phyloP scores from a whole-genome alignment of 2,888 invertebrate genomes.

The Sinopyrophorus schimmeli region DNA sequence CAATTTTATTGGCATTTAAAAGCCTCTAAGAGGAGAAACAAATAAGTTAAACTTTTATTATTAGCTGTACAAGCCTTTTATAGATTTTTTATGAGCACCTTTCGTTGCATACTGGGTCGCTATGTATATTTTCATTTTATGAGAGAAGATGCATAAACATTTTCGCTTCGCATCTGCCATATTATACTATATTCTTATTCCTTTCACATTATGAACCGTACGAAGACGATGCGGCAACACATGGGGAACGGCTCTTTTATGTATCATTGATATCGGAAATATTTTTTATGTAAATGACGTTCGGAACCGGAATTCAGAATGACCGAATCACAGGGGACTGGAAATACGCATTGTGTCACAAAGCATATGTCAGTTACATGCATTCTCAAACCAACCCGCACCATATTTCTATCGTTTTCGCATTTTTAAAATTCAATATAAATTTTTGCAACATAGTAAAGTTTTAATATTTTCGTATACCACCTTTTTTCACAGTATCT shows the following conservation, averaged over 20 bases:
- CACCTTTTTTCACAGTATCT: too few species aligned
- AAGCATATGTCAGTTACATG: conserved; percentile 30
- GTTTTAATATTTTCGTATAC: too few species aligned
- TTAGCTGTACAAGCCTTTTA: conserved; percentile 17
- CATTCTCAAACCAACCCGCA: conserved; percentile 12
- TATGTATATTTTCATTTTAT: conserved; percentile 27
- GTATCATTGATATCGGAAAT: conserved; percentile 42
- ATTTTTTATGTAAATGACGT: conserved; percentile 43
- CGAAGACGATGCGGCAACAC: conserved; percentile 30
- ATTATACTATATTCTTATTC: conserved; percentile 30
- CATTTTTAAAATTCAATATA: too few species aligned
- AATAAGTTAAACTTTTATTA: conserved; percentile 20
- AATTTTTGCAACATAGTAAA: too few species aligned
- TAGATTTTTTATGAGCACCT: conserved; percentile 24
- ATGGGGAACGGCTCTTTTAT: conserved; percentile 34
- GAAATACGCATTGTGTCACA: conserved; percentile 21
- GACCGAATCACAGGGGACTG: conserved; percentile 37
- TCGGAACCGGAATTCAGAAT: conserved; percentile 40
- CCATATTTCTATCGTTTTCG: conserved; percentile 16
- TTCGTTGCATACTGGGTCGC: conserved; percentile 20
- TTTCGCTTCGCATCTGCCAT: conserved; percentile 26
- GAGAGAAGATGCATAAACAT: conserved; percentile 30
- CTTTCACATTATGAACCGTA: conserved; percentile 31
- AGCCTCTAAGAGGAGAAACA: conserved; percentile 9
- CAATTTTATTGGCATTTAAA: conserved; percentile 12